phyloP scores from a whole-genome alignment of 2,888 invertebrate species.

The Sicus ferrugineus region DNA sequence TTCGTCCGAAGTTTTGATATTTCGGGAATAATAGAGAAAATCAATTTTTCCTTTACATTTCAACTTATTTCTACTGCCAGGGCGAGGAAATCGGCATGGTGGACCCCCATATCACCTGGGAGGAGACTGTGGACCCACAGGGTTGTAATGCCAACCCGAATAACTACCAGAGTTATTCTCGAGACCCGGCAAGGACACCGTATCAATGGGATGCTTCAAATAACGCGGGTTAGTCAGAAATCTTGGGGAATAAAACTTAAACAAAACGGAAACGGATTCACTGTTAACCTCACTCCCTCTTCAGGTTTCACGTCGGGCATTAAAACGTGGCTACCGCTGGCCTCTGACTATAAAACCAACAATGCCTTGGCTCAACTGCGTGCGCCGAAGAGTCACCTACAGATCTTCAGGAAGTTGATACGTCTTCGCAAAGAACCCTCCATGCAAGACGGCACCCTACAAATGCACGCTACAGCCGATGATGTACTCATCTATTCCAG shows the following conservation, averaged over 20 bases:
- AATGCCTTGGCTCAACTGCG: conserved; percentile 68
- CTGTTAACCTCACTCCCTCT: not conserved
- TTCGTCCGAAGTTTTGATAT: not conserved
- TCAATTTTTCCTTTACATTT: not conserved
- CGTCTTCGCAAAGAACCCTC: conserved; percentile 65
- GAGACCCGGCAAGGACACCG: conserved; percentile 72
- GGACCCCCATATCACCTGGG: conserved; percentile 67
- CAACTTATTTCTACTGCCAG: conserved; percentile 57
- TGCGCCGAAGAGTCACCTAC: conserved; percentile 67
- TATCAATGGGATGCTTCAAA: conserved; percentile 69
- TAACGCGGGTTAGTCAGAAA: conserved; percentile 51
- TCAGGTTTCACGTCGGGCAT: conserved; percentile 45
- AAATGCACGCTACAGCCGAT: conserved; percentile 41
- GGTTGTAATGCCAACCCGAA: conserved; percentile 67
- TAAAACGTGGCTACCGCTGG: conserved; percentile 73
- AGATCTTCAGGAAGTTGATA: conserved; percentile 69
- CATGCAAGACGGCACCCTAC: conserved; percentile 44
- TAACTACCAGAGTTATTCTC: conserved; percentile 68
- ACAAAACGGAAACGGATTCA: not conserved
- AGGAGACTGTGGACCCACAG: conserved; percentile 67
- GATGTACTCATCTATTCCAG: conserved; percentile 48
- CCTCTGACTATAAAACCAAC: conserved; percentile 67
- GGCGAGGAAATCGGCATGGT: conserved; percentile 61
- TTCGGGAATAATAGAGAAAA: conserved; percentile 58
- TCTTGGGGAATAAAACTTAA: not conserved